Evolutionary conservation across 2,888 invertebrate genomes (phyloP), one percentile per base, ranked within the genome.

Genomic region (Acholoe squamosa): DNA sequence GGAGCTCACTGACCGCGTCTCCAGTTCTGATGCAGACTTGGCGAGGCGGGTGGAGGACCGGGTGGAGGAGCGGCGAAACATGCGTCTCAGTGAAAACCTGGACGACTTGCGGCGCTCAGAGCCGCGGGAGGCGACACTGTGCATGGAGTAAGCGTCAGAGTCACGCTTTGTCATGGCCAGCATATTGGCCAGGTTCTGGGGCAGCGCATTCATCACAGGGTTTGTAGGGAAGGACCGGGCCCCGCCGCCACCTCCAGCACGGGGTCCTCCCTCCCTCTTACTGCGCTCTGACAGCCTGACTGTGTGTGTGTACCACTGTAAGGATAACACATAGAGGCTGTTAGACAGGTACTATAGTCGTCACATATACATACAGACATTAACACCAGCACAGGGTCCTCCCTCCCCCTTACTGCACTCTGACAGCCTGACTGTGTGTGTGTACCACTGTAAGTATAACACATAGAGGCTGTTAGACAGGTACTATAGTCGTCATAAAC

Each of bases 1-100:
- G 52, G 86, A 86, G 56, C 86, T 86, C 52, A 86, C 86, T 12
- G 86, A 86, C 3, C 88, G 84, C 5, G 88, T 84, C 88, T 91
- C 91, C 25, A 89, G 28, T 61, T 91, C 91, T 1, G 91, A 91
- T 61, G 31, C 84, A 0, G 91, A 71, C 51, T 90, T 52, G 33
- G 71, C 56, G 0, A 86, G 84, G 51, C 90, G 61, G 1, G 67
- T 43, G 0, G 91, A 91, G 0, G 91, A 91, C 16, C 77, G 77
- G 33, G 88, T 34, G 19, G 89, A 89, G 0, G 90, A 77, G 0
- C 92, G 80, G 34, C 84, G 54, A 84, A 92, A 92, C 43, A 92
- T 61, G 19, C 91, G 91, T 31, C 92, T 34, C 43, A 93, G 90
- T 0, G 93, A 92, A 89, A 93, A 92, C 52, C 92, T 89, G 25